Base-by-base conservation (phyloP, 1,140 invertebrate genomes). In the Drosophila miranda region DNA sequence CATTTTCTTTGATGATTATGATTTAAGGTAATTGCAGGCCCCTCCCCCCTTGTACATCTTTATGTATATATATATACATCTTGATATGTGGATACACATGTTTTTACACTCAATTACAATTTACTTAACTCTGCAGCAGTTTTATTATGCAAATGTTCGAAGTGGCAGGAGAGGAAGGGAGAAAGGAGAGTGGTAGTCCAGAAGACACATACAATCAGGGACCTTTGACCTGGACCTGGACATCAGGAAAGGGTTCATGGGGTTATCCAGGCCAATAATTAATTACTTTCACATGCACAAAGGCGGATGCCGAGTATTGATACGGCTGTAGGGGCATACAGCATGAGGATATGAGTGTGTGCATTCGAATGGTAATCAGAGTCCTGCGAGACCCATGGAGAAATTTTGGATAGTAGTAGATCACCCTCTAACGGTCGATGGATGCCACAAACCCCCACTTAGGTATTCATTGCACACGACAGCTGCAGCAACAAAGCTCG, bases 401-500 rank as follows among this genome's bases (percentile, higher is more conserved):
- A 11, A 26, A 51, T 57, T 26, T 38, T 42, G 13, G 34, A 16
- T 11, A n/a, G 21, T 8, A n/a, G 21, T 13, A 38, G 41, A n/a
- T 46, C 34, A 41, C 14, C 49, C 44, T 59, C n/a, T 34, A 52
- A 66, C 54, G 59, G 46, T 63, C 56, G 51, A 64, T 71, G 34
- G 34, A 72, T 75, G 52, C 11, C 58, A 67, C 69, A 49, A 49
- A 38, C 34, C 13, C 42, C 46, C 60, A 61, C 78, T 81, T 66
- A 59, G 34, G 60, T 48, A 81, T 81, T 77, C 73, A 81, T 81
- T 81, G 78, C 78, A 74, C 56, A 74, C 60, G 71, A 74, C 74
- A 69, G 63, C 59, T 68, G 57, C 76, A 79, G 52, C 67, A 68
- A 72, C 55, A 58, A 54, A 57, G 52, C 34, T 38, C 11, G 4